Conservation (phyloP, 2,113 vertebrate species). For the Pedionomus torquatus region DNA sequence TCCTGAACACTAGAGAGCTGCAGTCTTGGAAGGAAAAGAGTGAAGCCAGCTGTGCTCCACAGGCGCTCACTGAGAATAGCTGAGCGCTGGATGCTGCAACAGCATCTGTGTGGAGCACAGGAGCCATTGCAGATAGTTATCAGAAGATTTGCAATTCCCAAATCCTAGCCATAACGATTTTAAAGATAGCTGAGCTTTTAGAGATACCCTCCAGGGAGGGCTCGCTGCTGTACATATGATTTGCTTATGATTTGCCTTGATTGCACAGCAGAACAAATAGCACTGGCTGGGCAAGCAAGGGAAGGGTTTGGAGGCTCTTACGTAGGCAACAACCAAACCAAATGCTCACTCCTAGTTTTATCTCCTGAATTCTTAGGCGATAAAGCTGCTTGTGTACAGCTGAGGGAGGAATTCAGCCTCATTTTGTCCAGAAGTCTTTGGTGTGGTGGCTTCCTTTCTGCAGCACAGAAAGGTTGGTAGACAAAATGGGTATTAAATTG, state of each 20-base stretch:
- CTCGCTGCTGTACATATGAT: not conserved
- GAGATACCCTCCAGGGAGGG: not conserved
- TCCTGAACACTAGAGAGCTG: not conserved
- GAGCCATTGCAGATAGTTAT: not conserved
- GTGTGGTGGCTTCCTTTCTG: not conserved
- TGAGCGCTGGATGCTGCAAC: not conserved
- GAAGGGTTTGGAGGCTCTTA: not conserved
- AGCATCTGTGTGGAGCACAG: not conserved
- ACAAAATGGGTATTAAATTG: rapidly evolving
- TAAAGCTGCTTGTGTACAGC: not conserved
- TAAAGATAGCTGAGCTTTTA: not conserved
- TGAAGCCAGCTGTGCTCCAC: not conserved
- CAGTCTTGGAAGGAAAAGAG: not conserved
- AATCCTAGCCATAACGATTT: not conserved
- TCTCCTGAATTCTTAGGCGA: not conserved
- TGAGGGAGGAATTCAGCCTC: not conserved
- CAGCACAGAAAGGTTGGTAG: not conserved
- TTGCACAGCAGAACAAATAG: not conserved
- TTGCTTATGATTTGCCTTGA: not conserved
- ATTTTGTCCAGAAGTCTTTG: not conserved
- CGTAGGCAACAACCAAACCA: not conserved
- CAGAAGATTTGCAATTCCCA: not conserved
- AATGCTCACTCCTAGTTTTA: not conserved
- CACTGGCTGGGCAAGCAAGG: not conserved
- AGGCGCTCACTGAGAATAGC: not conserved